Conservation (phyloP, 2,797 vertebrate species). For the Tenualosa ilisha region DNA sequence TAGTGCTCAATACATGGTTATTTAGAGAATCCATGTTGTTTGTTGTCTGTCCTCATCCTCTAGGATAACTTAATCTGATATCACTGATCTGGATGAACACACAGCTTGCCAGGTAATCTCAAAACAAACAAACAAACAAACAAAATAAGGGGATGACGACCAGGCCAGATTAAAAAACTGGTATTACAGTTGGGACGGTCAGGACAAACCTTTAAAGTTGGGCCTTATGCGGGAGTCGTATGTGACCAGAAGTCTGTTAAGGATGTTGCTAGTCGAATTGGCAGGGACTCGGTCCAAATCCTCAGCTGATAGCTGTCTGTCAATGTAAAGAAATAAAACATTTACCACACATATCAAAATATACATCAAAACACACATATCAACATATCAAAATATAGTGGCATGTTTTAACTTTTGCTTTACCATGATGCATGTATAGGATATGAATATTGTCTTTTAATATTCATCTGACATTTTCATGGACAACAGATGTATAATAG, state of each 20-base stretch:
- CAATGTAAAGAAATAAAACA: neutral
- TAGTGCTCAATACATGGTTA: neutral
- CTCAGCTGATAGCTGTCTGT: conserved; percentile 87
- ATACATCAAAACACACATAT: no score
- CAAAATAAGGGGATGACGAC: neutral
- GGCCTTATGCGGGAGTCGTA: conserved; percentile 95
- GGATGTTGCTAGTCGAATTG: conserved; percentile 94
- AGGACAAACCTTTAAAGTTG: conserved; percentile 89
- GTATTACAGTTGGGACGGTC: neutral
- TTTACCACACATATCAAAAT: no score
- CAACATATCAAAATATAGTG: no score
- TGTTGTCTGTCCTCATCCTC: neutral
- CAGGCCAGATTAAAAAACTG: neutral
- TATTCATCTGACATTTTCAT: no score
- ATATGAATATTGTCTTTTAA: no score
- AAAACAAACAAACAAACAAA: neutral
- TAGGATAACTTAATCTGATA: neutral
- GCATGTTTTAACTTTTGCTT: no score
- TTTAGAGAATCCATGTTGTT: neutral
- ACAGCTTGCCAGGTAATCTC: neutral
- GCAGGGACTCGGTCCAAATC: conserved; percentile 89
- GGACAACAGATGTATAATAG: no score
- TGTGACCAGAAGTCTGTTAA: conserved; percentile 89
- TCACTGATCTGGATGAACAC: neutral
- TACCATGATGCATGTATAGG: no score